These are phyloP conservation scores for Siphlonurus alternatus DNA, from an alignment of 2,888 invertebrate genomes.

Conservation along the genomic window DNA sequence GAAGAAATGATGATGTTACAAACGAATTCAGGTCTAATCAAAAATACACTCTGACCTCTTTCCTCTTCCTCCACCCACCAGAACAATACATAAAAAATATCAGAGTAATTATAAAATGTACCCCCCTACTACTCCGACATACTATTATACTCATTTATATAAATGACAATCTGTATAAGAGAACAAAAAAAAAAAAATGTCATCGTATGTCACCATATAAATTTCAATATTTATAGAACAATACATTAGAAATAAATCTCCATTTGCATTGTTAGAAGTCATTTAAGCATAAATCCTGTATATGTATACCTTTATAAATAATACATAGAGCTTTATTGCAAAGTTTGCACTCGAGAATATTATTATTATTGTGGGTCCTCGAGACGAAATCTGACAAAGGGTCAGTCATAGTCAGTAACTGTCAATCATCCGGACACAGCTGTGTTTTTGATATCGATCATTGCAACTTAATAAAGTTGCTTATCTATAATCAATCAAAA, in stretches of 20 bases:
- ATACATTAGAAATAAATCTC: background rate
- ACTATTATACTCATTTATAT: background rate
- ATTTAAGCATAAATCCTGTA: background rate
- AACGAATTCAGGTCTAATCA: too few species aligned
- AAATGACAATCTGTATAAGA: background rate
- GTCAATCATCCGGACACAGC: too few species aligned
- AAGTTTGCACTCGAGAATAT: too few species aligned
- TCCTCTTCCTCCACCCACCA: background rate
- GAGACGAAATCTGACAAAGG: too few species aligned
- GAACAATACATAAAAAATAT: background rate
- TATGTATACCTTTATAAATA: too few species aligned
- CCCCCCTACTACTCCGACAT: background rate
- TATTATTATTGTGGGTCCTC: too few species aligned
- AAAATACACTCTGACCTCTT: too few species aligned
- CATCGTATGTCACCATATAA: background rate
- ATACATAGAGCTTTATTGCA: too few species aligned
- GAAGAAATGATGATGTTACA: constrained; percentile 1
- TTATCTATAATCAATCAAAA: too few species aligned
- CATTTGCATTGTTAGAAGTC: background rate
- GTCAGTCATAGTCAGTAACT: too few species aligned
- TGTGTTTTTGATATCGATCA: too few species aligned
- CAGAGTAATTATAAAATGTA: background rate
- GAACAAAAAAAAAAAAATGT: background rate
- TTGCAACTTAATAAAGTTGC: too few species aligned
- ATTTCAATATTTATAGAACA: background rate